Evolutionary conservation across 2,797 vertebrate species (phyloP), one percentile per base, ranked within the genome.

Genomic region (Esox masquinongy): DNA sequence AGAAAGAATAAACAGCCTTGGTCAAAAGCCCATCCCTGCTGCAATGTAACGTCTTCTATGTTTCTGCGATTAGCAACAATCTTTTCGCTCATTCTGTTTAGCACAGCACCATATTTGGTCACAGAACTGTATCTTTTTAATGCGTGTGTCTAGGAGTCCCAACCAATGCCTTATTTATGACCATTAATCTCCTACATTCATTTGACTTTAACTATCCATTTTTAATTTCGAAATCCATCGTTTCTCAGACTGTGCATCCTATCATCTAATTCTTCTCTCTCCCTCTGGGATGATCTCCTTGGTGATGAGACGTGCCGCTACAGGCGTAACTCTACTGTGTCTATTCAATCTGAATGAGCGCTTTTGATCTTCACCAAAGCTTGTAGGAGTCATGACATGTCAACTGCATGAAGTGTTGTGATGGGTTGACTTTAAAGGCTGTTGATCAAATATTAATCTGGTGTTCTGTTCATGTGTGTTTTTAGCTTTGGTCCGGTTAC

Each of bases 381-480:
- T 36, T 36, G 16, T 67, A 73, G 39, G n/a, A 14, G 51, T 12
- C 24, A 51, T 34, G 50, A 68, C 19, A 68, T 53, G 29, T 53
- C 34, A n/a, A 53, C 53, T 47, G 11, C 6, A 5, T 70, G 67
- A 75, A 26, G 66, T 47, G 5, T 63, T 26, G 29, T 4, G 8
- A 61, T 68, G 66, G 50, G n/a, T n/a, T 43, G 4, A 11, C 36
- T 70, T 31, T 49, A 29, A 49, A 76, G 7, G 74, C 51, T 22
- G 59, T 47, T 49, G 53, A 75, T 56, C 51, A 70, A 70, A 63
- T 70, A 61, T 70, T 75, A 5, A 70, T 70, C n/a, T 61, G 11
- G 16, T 22, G 12, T 68, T 15, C 19, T 15, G 36, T 68, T 63
- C n/a, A 22, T 70, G 53, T 70, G 22, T 39, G 70, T 74, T 66